phyloP scores from a whole-genome alignment of 2,797 vertebrate genomes.

The Acanthis flammea region DNA sequence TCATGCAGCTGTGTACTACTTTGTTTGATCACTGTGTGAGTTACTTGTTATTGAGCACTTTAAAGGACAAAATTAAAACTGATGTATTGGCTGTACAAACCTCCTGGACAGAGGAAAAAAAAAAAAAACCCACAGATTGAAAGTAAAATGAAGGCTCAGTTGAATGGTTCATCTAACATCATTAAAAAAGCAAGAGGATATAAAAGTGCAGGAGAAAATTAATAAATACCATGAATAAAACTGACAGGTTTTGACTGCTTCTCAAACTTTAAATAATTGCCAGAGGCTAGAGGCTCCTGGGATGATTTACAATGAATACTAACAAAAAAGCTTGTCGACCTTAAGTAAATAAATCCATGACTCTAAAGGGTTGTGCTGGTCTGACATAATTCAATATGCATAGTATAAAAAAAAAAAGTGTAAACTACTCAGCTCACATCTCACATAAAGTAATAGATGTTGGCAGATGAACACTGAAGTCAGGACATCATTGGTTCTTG shows the following conservation, averaged over 20 bases:
- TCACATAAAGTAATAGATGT: background rate
- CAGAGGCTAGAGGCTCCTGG: background rate
- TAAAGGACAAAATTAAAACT: background rate
- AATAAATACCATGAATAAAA: background rate
- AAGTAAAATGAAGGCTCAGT: background rate
- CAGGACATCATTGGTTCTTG: background rate
- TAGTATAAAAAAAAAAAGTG: background rate
- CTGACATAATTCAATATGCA: background rate
- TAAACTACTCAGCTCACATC: background rate
- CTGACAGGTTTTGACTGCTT: background rate
- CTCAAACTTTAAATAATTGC: background rate
- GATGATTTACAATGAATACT: background rate
- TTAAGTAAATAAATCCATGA: background rate
- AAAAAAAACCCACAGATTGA: background rate
- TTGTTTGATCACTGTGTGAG: rapidly evolving
- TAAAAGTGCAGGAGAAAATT: background rate
- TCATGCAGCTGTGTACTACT: background rate
- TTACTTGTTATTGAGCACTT: background rate
- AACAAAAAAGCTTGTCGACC: background rate
- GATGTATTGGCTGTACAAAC: background rate
- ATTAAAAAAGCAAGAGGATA: background rate
- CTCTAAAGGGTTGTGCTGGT: background rate
- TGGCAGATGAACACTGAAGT: background rate
- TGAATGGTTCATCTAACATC: background rate
- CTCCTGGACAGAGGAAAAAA: background rate